phyloP scores from a whole-genome alignment of 2,113 vertebrate species.

The Scomber japonicus region DNA sequence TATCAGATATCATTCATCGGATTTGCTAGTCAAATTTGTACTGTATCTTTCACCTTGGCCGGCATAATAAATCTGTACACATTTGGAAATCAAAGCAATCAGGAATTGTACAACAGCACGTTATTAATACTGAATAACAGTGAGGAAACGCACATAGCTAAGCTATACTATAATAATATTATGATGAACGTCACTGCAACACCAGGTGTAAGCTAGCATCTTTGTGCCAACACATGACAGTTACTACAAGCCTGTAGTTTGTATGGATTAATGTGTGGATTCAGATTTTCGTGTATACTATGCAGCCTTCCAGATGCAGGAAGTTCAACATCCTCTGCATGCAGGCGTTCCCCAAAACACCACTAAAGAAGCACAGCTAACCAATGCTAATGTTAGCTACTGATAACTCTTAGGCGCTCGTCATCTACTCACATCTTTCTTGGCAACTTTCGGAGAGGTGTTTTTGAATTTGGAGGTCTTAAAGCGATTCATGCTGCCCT shows the following conservation, averaged over 20 bases:
- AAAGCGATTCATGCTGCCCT: slow-evolving; percentile 92
- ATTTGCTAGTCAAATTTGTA: not conserved
- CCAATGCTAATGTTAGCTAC: slow-evolving; percentile 50
- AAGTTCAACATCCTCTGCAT: slow-evolving; percentile 76
- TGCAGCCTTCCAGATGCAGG: slow-evolving; percentile 70
- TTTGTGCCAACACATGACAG: slow-evolving; percentile 39
- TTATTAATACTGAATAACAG: not conserved
- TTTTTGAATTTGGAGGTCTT: slow-evolving; percentile 94
- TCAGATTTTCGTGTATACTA: not conserved
- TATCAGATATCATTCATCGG: not conserved
- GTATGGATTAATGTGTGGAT: not conserved
- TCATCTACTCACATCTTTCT: slow-evolving; percentile 88
- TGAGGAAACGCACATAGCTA: not conserved
- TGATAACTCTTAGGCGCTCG: not conserved
- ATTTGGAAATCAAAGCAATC: not conserved
- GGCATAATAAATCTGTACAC: not conserved
- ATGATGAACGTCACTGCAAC: slow-evolving; percentile 35
- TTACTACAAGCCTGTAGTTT: not conserved
- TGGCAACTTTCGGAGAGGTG: slow-evolving; percentile 88
- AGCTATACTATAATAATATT: not conserved
- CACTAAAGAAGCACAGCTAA: slow-evolving; percentile 45
- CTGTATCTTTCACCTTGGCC: not conserved
- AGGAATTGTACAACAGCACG: not conserved
- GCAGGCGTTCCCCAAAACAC: slow-evolving; percentile 68
- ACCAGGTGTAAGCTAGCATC: slow-evolving; percentile 29